Evolutionary conservation across 2,888 invertebrate genomes (phyloP), one percentile per base, ranked within the genome.

Genomic region (Silvanus unidentatus): DNA sequence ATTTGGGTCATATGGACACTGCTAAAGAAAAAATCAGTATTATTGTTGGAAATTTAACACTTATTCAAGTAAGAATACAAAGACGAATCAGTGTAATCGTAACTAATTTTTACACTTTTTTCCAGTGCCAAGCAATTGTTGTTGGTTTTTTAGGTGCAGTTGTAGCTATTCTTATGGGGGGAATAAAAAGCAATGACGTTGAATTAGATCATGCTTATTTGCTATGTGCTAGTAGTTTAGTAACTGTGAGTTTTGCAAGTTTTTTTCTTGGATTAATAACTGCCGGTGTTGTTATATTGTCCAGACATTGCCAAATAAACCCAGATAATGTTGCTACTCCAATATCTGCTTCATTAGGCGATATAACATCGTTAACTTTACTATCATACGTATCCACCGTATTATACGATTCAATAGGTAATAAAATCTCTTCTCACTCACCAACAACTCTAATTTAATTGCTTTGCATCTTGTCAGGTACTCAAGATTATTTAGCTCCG

Each of bases 321-420:
- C 87, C 88, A 9, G 88, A 88, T 68, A 88, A 88, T 68, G 81
- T 88, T 11, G 86, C 86, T 8, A 86, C 87, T 1, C 88, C 88
- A 5, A 82, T 88, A 47, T 88, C 88, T 12, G 86, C 87, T n/a
- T 84, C 84, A 65, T 74, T 88, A 39, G 88, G 88, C 10, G 88
- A 89, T 67, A 78, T 88, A 39, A 84, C 83, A 1, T 86, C 87
- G 0, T 70, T 88, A 36, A 75, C 77, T 1, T 67, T 80, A 36
- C 65, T 81, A 36, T 78, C 80, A 16, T 77, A 77, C 75, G 75
- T 80, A 47, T 76, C 79, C 10, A 78, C 77, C 14, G 65, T 75
- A 37, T 66, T 80, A 15, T 78, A 79, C 62, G 76, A 78, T 49
- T 73, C 76, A 9, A 77, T 79, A 53, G 77, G 77, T 73, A n/a